Evolutionary conservation across 2,888 invertebrate species (phyloP), one percentile per base, ranked within the genome.

Genomic region (Ashinkailepas kermadecensis): DNA sequence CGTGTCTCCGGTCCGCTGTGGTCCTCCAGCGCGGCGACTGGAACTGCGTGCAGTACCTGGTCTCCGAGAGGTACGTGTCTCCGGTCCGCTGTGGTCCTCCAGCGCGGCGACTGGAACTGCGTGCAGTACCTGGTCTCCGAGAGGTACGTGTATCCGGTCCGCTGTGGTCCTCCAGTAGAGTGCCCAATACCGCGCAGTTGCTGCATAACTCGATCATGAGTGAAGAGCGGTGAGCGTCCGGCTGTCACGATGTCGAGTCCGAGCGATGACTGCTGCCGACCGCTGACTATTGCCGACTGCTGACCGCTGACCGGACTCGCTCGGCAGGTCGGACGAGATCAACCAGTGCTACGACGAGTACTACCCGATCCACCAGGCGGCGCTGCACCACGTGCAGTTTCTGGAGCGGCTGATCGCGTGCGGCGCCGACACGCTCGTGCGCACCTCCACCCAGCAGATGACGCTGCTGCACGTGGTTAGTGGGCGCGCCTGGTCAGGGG

Each of bases 321-420:
- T 39, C 57, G 9, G n/a, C 83, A 83, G 85, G 70, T 90, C 91
- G 65, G 92, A 92, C 84, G 92, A 92, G 87, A 92, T 93, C 80
- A 92, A 92, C 87, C 89, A 91, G 83, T 90, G 92, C 82, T 92
- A 91, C 87, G 92, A 93, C 86, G 93, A 93, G 87, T 93, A 93
- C 87, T 93, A 92, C 87, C 93, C 93, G n/a, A 91, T 93, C 82
- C 92, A 93, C 87, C 92, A 92, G 84, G 89, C 93, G 21, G 92
- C 92, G 25, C 89, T 92, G 57, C 93, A 93, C 86, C 92, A 93
- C 84, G 90, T 91, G 80, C 90, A 91, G 85, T 93, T 93, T 87
- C 88, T 92, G 4, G 87, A 87, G 81, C 85, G 87, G 21, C 85
- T 89, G 54, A 86, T 88, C 58, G 87, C 87, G 83, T 91, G 91